A percentile compares a stretch with the other conserved stretches of the same genome.
Conservation (phyloP, 1,140 invertebrate species). For the Tigriopus japonicus region DNA sequence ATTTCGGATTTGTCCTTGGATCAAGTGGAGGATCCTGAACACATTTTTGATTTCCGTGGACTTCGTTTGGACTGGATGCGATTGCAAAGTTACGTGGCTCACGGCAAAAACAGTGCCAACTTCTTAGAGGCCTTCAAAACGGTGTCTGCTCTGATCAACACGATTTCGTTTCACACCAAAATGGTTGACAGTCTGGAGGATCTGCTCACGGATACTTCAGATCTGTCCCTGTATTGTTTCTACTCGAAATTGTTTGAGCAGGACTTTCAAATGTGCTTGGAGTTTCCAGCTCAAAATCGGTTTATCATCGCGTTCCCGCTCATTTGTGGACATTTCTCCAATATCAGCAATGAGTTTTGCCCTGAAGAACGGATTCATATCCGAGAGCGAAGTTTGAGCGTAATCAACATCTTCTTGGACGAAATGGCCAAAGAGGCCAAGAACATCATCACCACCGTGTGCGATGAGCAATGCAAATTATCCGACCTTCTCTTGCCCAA, state of each 20-base stretch:
- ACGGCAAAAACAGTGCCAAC: conserved; percentile 50
- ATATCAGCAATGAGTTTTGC: conserved; percentile 91
- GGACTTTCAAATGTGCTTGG: conserved; percentile 94
- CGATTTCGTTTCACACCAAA: conserved; percentile 87
- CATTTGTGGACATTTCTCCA: conserved; percentile 93
- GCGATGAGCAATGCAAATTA: conserved; percentile 87
- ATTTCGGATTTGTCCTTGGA: conserved; percentile 72
- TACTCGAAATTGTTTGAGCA: conserved; percentile 93
- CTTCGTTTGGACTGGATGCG: conserved; percentile 93
- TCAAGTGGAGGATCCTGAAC: conserved; percentile 76
- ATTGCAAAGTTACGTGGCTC: conserved; percentile 73
- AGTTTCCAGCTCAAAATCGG: conserved; percentile 91
- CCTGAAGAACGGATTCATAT: conserved; percentile 87
- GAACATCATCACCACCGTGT: conserved; percentile 94
- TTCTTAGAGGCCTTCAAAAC: background rate
- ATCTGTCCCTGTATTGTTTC: conserved; percentile 91
- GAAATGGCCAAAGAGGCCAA: conserved; percentile 98
- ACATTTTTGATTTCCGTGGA: conserved; percentile 84
- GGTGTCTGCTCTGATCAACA: conserved; percentile 79
- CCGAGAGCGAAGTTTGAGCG: conserved; percentile 78
- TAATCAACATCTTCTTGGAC: conserved; percentile 92
- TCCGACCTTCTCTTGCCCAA: conserved; percentile 84
- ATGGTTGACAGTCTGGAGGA: conserved; percentile 98
- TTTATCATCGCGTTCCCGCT: conserved; percentile 94
- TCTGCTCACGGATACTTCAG: conserved; percentile 84